Conservation (phyloP, 37 sponge, comb jelly and placozoan species). For the Aplysina aerophoba region DNA sequence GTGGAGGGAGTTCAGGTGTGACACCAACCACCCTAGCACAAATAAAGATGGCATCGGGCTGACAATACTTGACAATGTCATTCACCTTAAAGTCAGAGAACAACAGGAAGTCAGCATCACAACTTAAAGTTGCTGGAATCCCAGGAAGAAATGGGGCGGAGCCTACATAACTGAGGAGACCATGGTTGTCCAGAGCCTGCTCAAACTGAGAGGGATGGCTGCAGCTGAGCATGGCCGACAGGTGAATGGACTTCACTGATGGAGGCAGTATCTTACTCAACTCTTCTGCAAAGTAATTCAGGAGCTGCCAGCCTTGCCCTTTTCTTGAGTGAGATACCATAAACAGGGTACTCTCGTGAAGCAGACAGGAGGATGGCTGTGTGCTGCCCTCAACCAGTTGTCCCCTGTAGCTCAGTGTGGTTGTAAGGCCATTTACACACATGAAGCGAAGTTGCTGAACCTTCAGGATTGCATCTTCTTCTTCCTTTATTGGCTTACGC, state of each 20-base stretch:
- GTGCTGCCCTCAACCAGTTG: not conserved
- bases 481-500: not conserved
- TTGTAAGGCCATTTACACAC: not conserved
- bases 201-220: too few species aligned
- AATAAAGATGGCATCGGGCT: not conserved
- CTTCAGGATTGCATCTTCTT: not conserved
- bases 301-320: too few species aligned
- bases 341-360: not conserved
- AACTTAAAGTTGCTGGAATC: too few species aligned
- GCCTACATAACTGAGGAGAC: too few species aligned
- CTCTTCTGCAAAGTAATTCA: too few species aligned
- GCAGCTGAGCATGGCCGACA: too few species aligned
- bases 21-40: not conserved
- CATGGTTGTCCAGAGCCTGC: too few species aligned
- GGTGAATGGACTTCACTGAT: too few species aligned
- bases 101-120: not conserved
- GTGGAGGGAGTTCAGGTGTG: too few species aligned
- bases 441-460: not conserved
- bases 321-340: not conserved
- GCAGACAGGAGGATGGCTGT: not conserved
- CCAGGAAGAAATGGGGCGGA: too few species aligned
- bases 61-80: slow-evolving; percentile 25
- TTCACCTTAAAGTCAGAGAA: too few species aligned
- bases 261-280: too few species aligned
- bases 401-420: not conserved